phyloP scores from a whole-genome alignment of 2,888 invertebrate species.

The Pachydiplax longipennis region DNA sequence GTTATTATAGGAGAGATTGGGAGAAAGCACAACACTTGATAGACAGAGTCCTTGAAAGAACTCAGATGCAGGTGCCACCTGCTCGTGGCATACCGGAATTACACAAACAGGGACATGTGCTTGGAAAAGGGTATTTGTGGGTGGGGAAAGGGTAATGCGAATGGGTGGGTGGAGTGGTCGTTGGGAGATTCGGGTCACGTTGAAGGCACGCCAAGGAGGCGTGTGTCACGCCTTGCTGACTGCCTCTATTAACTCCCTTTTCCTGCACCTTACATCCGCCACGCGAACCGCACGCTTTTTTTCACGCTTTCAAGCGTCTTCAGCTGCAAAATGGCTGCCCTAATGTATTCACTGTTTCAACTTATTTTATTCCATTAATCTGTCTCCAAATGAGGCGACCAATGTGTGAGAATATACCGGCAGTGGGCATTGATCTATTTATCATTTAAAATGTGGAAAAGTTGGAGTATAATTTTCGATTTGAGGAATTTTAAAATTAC shows the following conservation, averaged over 20 bases:
- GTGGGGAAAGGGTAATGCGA: neutral
- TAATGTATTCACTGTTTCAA: too few relatives aligned
- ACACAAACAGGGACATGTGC: neutral
- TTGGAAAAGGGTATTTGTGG: neutral
- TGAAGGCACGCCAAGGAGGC: neutral
- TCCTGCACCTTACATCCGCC: neutral
- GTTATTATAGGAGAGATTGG: too few relatives aligned
- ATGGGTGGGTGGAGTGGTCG: neutral
- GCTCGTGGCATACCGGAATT: neutral
- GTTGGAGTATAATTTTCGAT: too few relatives aligned
- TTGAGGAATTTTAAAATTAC: too few relatives aligned
- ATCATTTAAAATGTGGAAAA: too few relatives aligned
- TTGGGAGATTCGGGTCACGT: neutral
- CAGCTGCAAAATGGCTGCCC: neutral
- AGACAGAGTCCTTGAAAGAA: neutral
- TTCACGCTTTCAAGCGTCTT: neutral
- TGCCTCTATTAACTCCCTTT: neutral
- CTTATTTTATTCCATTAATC: too few relatives aligned
- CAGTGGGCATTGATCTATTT: too few relatives aligned
- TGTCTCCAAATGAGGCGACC: too few relatives aligned
- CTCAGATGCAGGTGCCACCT: neutral
- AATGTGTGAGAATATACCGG: too few relatives aligned
- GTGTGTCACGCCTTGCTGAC: neutral
- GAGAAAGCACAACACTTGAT: neutral
- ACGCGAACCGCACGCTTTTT: neutral